Evolutionary conservation across 1,140 invertebrate species (phyloP), one percentile per base, ranked within the genome.

Genomic region (Lordiphosa stackelbergi): DNA sequence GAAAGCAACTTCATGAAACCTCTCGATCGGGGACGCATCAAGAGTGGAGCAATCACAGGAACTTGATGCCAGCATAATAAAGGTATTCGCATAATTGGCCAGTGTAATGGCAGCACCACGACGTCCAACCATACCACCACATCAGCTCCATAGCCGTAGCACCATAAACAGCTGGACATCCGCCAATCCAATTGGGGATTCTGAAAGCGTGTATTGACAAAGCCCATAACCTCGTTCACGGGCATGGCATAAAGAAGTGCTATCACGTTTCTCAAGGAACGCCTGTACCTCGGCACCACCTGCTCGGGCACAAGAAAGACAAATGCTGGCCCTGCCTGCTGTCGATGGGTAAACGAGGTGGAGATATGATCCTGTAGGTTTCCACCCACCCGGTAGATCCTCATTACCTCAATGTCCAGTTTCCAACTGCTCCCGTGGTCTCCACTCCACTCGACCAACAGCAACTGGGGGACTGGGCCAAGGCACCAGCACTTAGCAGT

Each of bases 321-420:
- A 92, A 88, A 16, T 89, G 86, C 4, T 89, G 75, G 11, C 88
- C 77, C 9, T 79, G 69, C 12, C 85, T 85, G 46, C 91, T 88
- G 10, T 88, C 73, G 37, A 91, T 89, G 1, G 92, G 64, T 91
- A 94, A 0, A 88, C 11, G 90, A 89, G 59, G 93, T 91, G 1
- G 93, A 92, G 0, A 93, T 89, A 71, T 95, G 94, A 86, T 94
- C 93, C 85, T 94, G 94, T 4, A 97, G 88, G 88, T 96, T 96
- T 54, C 90, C 81, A 0, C 95, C 95, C 0, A 97, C 93, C 93
- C 0, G 94, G 92, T 31, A 92, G 85, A 79, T 90, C 55, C 8
- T 88, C 1, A 90, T 41, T 5, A 90, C 63, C 5, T 81, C 60
- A 12, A 95, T 92, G n/a, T 90, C 89, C 6, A 92, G 88, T 64